Base-by-base conservation (phyloP, 2,888 invertebrate genomes). In the Diarsia dahlii region DNA sequence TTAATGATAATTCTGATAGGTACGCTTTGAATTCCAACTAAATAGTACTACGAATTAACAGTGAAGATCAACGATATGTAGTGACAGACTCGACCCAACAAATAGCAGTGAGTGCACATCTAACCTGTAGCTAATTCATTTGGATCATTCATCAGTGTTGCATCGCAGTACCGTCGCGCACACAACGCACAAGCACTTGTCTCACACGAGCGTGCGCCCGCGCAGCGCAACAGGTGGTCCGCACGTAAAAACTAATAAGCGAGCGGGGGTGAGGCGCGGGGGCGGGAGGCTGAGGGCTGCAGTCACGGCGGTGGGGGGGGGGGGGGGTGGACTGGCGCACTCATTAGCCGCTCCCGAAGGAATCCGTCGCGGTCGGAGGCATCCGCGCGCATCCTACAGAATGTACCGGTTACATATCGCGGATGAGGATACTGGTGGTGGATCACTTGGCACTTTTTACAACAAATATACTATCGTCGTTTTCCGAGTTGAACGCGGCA, bases 231-330 rank as follows among this genome's bases (percentile, higher is more conserved):
- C 87, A 87, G 87, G 88, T 87, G 87, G 87, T 86, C 87, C 69
- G 75, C 72, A 70, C 80, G 84, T 88, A 87, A 87, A 87, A 87
- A 87, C 86, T 84, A 86, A 87, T 87, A 87, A 87, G 84, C 52
- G 73, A 58, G 28, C 72, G 60, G 64, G 64, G 56, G 69, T 15
- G 62, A 52, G 45, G 74, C 9, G 52, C 18, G 50, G 13, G 63
- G 10, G 69, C 9, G n/a, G 28, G 20, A 39, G 18, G 48, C 18
- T n/a, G 46, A 60, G 71, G 62, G 13, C 39, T n/a, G 45, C 13
- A 54, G 58, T n/a, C 12, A n/a, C 13, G 45, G 20, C 0, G 2
- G 23, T 39, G 39, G 18, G 12, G 23, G n/a, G 15, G 28, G 52
- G 18, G 23, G 50, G 34, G 60, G 15, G 54, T 20, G 65, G 50